Base-by-base conservation (phyloP, 1,140 invertebrate species). In the Anastrepha ludens region DNA sequence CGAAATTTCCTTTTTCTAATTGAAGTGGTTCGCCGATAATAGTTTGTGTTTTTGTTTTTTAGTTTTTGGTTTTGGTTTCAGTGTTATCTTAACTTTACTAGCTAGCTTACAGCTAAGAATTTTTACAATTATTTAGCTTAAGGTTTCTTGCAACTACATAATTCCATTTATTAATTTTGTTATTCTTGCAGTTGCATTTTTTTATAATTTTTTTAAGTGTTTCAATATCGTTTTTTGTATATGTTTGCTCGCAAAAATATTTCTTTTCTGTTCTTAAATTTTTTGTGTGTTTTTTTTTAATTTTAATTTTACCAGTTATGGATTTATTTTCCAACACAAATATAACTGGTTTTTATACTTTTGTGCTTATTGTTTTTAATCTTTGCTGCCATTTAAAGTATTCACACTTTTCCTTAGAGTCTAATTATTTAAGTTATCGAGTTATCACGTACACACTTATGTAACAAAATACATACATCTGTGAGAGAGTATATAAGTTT, bases 201-300 rank as follows among this genome's bases (percentile, higher is more conserved):
- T 44, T 9, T 5, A 11, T 39, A 41, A 50, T 74, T 20, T 81
- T 58, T 4, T 81, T 81, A 55, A 44, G 13, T 74, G 67, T 58
- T 81, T 81, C 44, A 74, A 29, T 81, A 15, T 15, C 39, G 59
- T 65, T 65, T 44, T 11, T 39, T 86, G 85, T 86, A 65, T 86
- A 86, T 60, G 20, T 20, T 62, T 86, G 59, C 62, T 86, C 85
- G 62, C 85, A 86, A 86, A 86, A 86, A 86, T 86, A 86, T 65
- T 44, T 86, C 60, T 85, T 67, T 62, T 87, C 41, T 50, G 11
- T 39, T 62, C 5, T 81, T 87, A 29, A 20, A 47, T 9, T 87
- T 13, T 87, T 87, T 74, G 74, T 85, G 62, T 44, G 62, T 3
- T 64, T 62, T 29, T 50, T 47, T 11, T 74, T 74, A 15, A 47